A percentile compares a stretch with the other conserved stretches of the same genome.
Evolutionary conservation across 1,140 invertebrate species (phyloP).

Genomic region (Heliconius congener): DNA sequence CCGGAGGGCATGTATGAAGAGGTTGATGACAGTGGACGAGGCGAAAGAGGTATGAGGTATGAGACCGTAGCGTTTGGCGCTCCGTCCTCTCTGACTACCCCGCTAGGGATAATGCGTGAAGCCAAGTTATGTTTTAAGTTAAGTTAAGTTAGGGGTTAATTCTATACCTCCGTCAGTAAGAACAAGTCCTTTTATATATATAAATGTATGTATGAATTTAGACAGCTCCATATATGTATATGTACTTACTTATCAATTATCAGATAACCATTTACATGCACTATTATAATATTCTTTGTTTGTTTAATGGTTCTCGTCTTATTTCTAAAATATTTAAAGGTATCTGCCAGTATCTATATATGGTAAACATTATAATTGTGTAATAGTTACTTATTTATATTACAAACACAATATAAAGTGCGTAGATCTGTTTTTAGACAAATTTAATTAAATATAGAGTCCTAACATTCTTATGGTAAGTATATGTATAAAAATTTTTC

Average conservation of each 20-base stretch:
- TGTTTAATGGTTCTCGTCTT: background rate
- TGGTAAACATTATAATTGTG: background rate
- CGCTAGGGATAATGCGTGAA: too few relatives aligned
- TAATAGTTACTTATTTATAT: background rate
- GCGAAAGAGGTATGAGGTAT: too few relatives aligned
- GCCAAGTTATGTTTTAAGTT: too few relatives aligned
- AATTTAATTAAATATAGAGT: background rate
- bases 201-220: background rate
- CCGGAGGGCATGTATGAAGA: too few relatives aligned
- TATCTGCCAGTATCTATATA: background rate
- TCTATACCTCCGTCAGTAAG: too few relatives aligned
- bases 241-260: background rate
- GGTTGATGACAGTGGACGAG: too few relatives aligned
- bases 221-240: background rate
- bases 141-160: too few relatives aligned
- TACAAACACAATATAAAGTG: background rate
- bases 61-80: too few relatives aligned
- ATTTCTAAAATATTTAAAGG: background rate
- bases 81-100: too few relatives aligned
- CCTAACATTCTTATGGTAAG: background rate
- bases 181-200: too few relatives aligned
- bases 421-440: background rate
- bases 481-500: constrained; percentile 2
- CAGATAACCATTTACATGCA: background rate
- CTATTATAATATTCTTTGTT: background rate